Base-by-base conservation (phyloP, 2,113 vertebrate species). In the Hyperoodon ampullatus region DNA sequence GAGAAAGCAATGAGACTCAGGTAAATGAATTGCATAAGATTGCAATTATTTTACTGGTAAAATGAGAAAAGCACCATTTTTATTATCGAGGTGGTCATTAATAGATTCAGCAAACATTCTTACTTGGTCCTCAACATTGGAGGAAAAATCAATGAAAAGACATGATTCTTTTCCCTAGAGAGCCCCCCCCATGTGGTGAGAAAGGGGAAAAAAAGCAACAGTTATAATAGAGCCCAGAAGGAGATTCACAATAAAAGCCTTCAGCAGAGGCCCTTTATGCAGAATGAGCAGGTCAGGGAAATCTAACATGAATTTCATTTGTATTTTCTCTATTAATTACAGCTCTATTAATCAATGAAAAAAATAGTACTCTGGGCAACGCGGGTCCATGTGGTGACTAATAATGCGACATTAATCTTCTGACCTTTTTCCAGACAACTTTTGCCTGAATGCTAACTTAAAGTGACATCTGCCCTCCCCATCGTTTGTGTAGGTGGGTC, bases 221-320 rank as follows among this genome's bases (percentile, higher is more conserved):
- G 7, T 8, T 58, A 35, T 11, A 24, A 24, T 3, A 24, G 58
- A 90, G 6, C 28, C 21, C 15, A 18, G 30, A 21, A 30, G 39
- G 28, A 60, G 18, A 55, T 33, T 4, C n/a, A 55, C 10, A 47
- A 1, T 53, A 7, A 71, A 58, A 13, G 6, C 14, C 1, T 7
- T 0, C 19, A 24, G 24, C 13, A 42, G 39, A 72, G 28, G 5
- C 19, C 55, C 6, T 13, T 1, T 14, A 6, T 33, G 19, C 18
- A 23, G 5, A 53, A 50, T 3, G 5, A 80, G 39, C 26, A 26
- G 47, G 23, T 35, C 47, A 60, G 23, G 23, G 6, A 23, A 35
- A 33, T 26, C 50, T 39, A 13, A 44, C 13, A 3, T 2, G 0
- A 39, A 50, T 33, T 21, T 35, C 35, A 16, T 21, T 47, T 30